phyloP scores from a whole-genome alignment of 2,888 invertebrate species.

The Dasysyrphus albostriatus region DNA sequence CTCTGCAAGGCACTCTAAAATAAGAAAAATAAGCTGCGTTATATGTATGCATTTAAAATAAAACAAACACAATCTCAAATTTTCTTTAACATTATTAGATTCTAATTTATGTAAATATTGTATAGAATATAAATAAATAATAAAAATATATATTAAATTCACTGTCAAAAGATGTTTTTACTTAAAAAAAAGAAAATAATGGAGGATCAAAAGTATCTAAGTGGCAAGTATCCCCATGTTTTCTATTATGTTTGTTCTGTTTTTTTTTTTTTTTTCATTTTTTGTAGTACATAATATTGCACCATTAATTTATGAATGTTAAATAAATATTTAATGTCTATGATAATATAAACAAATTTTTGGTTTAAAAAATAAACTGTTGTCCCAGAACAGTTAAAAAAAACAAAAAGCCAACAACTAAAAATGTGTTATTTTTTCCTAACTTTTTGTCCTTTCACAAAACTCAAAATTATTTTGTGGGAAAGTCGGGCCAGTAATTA shows the following conservation, averaged over 20 bases:
- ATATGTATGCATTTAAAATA: background rate
- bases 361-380: slow-evolving; percentile 43
- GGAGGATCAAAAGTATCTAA: background rate
- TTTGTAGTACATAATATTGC: slow-evolving; percentile 2
- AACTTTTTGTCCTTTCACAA: slow-evolving; percentile 2
- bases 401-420: slow-evolving; percentile 57
- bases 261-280: no score
- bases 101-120: background rate
- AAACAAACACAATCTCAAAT: background rate
- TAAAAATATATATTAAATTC: slow-evolving; percentile 20
- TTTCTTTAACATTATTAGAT: background rate
- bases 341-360: slow-evolving; percentile 45
- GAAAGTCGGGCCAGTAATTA: slow-evolving; percentile 99
- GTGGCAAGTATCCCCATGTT: slow-evolving; percentile 15
- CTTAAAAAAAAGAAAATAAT: slow-evolving; percentile 5
- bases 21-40: background rate
- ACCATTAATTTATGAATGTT: background rate
- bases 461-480: slow-evolving; percentile 87
- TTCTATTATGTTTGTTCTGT: background rate
- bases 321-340: slow-evolving; percentile 49
- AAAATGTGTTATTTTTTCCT: slow-evolving; percentile 25
- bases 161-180: slow-evolving; percentile 4
- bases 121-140: slow-evolving; percentile 5
- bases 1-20: slow-evolving; percentile 52
- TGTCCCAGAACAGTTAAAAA: slow-evolving; percentile 44